phyloP scores from a whole-genome alignment of 1,140 invertebrate genomes.

The Ceratosolen fusciceps region DNA sequence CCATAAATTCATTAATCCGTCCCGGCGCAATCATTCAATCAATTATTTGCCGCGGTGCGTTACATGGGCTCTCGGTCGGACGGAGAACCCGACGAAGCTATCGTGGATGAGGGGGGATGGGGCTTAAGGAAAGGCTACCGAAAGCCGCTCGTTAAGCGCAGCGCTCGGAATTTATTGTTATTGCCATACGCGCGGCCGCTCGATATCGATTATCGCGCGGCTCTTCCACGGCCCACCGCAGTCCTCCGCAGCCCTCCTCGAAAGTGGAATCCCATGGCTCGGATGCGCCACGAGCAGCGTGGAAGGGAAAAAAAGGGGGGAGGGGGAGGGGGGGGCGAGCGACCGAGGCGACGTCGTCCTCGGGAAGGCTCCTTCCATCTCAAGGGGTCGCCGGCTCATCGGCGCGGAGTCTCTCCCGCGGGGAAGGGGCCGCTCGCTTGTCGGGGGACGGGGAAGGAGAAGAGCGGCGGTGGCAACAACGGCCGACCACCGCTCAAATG shows the following conservation, averaged over 20 bases:
- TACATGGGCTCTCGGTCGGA: background rate
- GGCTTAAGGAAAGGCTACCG: constrained; percentile 41
- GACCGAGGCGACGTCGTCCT: constrained; percentile 39
- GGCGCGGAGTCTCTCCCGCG: no score
- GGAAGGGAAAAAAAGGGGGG: background rate
- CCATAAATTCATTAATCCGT: constrained; percentile 27
- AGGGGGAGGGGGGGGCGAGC: background rate
- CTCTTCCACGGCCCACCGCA: background rate
- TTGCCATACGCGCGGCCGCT: constrained; percentile 20
- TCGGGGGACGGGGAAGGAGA: no score
- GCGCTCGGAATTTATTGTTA: constrained; percentile 35
- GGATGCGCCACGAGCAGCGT: background rate
- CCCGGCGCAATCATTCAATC: constrained; percentile 2
- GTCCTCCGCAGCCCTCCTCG: background rate
- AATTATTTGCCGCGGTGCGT: background rate
- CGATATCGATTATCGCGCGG: constrained; percentile 34
- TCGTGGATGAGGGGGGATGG: no score
- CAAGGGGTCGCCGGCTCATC: background rate
- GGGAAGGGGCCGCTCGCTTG: no score
- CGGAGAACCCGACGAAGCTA: background rate
- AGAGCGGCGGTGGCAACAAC: background rate
- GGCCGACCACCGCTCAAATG: constrained; percentile 6
- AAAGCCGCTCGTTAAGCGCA: constrained; percentile 24
- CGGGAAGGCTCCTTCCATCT: constrained; percentile 7
- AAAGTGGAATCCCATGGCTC: constrained; percentile 36